Conservation (phyloP, 2,888 invertebrate species). For the Syrista parreyssii region DNA sequence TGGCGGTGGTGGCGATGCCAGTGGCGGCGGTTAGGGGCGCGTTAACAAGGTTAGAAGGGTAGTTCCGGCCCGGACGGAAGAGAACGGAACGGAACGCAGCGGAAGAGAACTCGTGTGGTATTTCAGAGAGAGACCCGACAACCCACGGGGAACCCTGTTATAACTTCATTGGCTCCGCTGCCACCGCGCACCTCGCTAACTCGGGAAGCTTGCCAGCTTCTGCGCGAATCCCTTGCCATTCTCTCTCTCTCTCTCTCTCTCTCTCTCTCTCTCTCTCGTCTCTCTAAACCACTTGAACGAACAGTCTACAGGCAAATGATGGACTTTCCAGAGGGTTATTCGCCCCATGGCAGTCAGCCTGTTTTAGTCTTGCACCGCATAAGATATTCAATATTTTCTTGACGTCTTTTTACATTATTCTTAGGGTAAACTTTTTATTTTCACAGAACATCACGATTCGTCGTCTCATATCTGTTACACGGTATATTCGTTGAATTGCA, state of each 20-base stretch:
- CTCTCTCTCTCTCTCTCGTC: slow-evolving; percentile 8
- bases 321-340: too few relatives aligned
- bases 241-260: slow-evolving; percentile 8
- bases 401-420: too few relatives aligned
- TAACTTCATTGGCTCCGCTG: slow-evolving; percentile 38
- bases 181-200: slow-evolving; percentile 21
- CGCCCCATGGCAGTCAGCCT: too few relatives aligned
- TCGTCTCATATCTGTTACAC: too few relatives aligned
- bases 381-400: too few relatives aligned
- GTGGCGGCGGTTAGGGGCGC: slow-evolving; percentile 23
- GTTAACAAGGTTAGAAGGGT: slow-evolving; percentile 45
- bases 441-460: too few relatives aligned
- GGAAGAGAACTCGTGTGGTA: slow-evolving; percentile 8
- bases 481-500: too few relatives aligned
- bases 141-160: slow-evolving; percentile 34
- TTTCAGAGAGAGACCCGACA: slow-evolving; percentile 23
- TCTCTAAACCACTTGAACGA: slow-evolving; percentile 12
- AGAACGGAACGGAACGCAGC: slow-evolving; percentile 15
- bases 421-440: too few relatives aligned
- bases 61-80: slow-evolving; percentile 27
- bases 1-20: not conserved
- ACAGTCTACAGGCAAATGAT: too few relatives aligned
- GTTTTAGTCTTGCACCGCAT: too few relatives aligned
- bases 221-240: slow-evolving; percentile 4
- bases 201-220: slow-evolving; percentile 29